A percentile compares a stretch with the other conserved stretches of the same genome.
phyloP scores from a whole-genome alignment of 2,113 vertebrate species.

The Chrysochloris asiatica region DNA sequence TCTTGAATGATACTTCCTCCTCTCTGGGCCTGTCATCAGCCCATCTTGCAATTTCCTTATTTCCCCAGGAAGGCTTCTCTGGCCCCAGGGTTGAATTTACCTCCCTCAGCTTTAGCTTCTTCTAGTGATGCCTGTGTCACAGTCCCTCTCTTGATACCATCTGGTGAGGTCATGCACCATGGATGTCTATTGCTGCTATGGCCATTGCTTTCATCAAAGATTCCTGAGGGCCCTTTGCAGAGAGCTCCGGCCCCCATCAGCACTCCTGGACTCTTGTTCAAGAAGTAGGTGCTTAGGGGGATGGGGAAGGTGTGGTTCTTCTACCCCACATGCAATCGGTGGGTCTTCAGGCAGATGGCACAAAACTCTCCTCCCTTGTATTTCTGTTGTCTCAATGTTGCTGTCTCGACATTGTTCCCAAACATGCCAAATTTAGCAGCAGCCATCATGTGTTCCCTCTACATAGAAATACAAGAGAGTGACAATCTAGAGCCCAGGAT shows the following conservation, averaged over 20 bases:
- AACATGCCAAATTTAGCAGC: background rate
- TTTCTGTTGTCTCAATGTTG: background rate
- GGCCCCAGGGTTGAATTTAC: background rate
- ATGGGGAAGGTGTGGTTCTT: rapidly evolving
- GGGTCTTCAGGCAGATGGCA: background rate
- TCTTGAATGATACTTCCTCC: background rate
- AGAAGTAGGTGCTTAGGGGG: too few species aligned
- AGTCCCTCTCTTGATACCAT: too few species aligned
- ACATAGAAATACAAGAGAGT: background rate
- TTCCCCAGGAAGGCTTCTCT: background rate
- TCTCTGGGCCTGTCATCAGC: background rate
- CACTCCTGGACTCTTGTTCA: background rate
- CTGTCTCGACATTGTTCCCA: background rate
- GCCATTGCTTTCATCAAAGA: background rate
- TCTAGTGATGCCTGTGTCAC: rapidly evolving
- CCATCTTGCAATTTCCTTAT: background rate
- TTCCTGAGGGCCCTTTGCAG: too few species aligned
- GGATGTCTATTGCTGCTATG: background rate
- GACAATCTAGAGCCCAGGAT: background rate
- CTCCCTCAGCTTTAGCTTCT: background rate
- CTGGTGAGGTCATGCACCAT: background rate
- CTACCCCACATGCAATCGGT: rapidly evolving
- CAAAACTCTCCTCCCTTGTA: too few species aligned
- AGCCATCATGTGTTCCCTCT: background rate
- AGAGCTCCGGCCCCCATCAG: background rate